Conservation (phyloP, 2,113 vertebrate species). For the Coracopsis vasa region DNA sequence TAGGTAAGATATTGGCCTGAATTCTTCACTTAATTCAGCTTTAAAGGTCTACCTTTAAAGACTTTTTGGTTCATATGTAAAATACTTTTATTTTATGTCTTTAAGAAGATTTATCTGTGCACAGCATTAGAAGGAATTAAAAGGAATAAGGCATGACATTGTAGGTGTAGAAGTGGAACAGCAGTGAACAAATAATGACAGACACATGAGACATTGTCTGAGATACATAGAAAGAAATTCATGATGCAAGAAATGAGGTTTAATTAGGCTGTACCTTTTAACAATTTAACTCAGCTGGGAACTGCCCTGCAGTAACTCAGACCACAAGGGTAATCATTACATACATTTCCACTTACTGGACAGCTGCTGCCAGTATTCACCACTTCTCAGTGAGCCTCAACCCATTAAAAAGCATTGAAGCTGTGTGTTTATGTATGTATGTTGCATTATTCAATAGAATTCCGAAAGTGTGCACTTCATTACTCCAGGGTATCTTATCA, state of each 20-base stretch:
- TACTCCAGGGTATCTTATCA: too few species aligned
- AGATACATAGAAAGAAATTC: background rate
- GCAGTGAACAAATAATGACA: background rate
- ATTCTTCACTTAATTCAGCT: background rate
- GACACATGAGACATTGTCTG: background rate
- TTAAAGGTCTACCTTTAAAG: background rate
- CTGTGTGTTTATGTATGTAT: too few species aligned
- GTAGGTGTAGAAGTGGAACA: background rate
- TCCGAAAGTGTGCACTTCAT: too few species aligned
- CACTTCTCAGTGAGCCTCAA: background rate
- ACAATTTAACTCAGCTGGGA: background rate
- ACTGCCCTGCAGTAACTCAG: background rate
- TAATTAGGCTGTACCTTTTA: conserved; percentile 29
- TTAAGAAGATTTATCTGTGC: background rate
- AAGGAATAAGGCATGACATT: background rate
- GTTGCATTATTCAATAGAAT: too few species aligned
- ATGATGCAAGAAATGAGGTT: background rate
- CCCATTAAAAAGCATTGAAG: too few species aligned
- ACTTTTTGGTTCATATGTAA: background rate
- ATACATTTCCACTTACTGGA: background rate
- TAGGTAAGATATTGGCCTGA: background rate
- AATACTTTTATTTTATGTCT: background rate
- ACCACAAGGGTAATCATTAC: background rate
- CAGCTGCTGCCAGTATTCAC: conserved; percentile 15
- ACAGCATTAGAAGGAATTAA: background rate